Evolutionary conservation across 2,113 vertebrate genomes (phyloP), one percentile per base, ranked within the genome.

Genomic region (Centropus bengalensis): DNA sequence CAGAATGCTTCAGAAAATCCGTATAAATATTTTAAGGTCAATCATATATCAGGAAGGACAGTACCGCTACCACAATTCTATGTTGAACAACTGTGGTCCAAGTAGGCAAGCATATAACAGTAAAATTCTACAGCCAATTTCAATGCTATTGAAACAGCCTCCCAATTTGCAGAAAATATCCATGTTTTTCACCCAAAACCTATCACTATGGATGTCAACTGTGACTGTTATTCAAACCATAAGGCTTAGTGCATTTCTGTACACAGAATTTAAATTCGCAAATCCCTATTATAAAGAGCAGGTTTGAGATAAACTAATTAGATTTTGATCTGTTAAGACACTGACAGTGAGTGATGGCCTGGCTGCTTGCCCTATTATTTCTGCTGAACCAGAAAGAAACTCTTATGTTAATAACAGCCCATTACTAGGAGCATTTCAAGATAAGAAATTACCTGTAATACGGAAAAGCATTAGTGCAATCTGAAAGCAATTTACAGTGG

Each of bases 281-380:
- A 84, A 92, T 54, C 73, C 38, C 28, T 90, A 74, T 73, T 80
- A 79, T 1, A 91, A 69, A 59, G 33, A 94, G 73, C 49, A 76
- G 32, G 51, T 95, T 88, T 91, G 88, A 95, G 91, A 95, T 95
- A 94, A 93, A 68, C 32, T 84, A 96, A 96, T 93, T 88, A 62
- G 78, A 87, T 94, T 96, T 91, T 64, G 63, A 91, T 91, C 86
- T 73, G 74, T 62, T 96, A 93, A 88, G 76, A 64, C 49, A 78
- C 68, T 70, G 73, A 69, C 85, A 86, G 45, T 52, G 84, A 96
- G 70, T 75, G 91, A 97, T 45, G 54, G 40, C 19, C 55, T 76
- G 90, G 89, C 68, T 73, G 30, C 75, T 44, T 82, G 70, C 90
- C 62, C 79, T 80, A 52, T 74, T 88, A 94, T 70, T 94, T 96